Percentiles rank a stretch among this genome's conserved stretches.
These are phyloP conservation scores for Petrophora chlorosata DNA, from an alignment of 2,888 invertebrate species.

Conservation along the genomic window DNA sequence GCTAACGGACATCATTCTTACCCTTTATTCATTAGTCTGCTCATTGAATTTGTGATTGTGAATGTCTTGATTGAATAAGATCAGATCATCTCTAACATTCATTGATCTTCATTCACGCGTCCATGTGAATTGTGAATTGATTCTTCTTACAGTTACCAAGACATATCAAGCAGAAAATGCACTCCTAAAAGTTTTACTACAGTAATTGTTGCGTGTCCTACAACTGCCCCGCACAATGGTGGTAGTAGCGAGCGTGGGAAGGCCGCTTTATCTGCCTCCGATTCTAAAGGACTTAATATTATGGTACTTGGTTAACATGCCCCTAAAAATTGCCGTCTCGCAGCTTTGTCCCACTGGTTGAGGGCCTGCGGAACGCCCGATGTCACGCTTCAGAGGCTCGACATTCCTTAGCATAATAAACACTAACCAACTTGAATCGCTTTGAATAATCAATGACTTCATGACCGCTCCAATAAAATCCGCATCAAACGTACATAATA, in stretches of 20 bases:
- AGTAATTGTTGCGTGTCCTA: slow-evolving; percentile 39
- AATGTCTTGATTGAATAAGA: too few relatives aligned
- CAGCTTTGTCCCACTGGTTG: slow-evolving; percentile 15
- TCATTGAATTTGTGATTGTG: too few relatives aligned
- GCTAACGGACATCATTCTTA: slow-evolving; percentile 1
- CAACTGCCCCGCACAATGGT: slow-evolving; percentile 38
- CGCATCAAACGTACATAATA: not conserved
- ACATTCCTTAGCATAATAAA: slow-evolving; percentile 20
- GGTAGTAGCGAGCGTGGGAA: slow-evolving; percentile 57
- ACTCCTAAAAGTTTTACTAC: slow-evolving; percentile 16
- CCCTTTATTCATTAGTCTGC: slow-evolving; percentile 9
- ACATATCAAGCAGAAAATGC: slow-evolving; percentile 13
- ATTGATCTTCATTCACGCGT: too few relatives aligned
- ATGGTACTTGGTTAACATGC: slow-evolving; percentile 42
- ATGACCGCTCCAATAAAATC: slow-evolving; percentile 3
- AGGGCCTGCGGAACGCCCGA: slow-evolving; percentile 8
- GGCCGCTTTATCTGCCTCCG: slow-evolving; percentile 50
- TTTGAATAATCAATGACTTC: slow-evolving; percentile 6
- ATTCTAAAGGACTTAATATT: slow-evolving; percentile 47
- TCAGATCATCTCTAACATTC: too few relatives aligned
- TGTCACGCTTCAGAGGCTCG: slow-evolving; percentile 25
- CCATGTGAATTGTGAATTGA: too few relatives aligned
- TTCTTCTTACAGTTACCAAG: slow-evolving; percentile 12
- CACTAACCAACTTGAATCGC: slow-evolving; percentile 1
- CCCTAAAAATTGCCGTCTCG: slow-evolving; percentile 37